Base-by-base conservation (phyloP, 2,888 invertebrate genomes). In the Dexiosoma caninum region DNA sequence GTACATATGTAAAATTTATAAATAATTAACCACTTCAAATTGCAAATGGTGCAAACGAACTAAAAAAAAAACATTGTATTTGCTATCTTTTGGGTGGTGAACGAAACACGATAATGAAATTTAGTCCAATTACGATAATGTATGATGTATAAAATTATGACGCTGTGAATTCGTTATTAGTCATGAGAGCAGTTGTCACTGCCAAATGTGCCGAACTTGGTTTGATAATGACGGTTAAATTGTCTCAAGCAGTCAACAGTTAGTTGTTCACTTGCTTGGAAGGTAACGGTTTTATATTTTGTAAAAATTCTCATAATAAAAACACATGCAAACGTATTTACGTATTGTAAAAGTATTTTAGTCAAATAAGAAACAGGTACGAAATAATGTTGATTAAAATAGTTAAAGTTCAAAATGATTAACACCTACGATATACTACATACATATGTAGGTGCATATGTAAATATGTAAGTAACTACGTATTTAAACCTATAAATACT, bases 231-330 rank as follows among this genome's bases (percentile, higher is more conserved):
- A 46, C 46, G 23, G 19, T 27, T 53, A 60, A 74, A 67, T n/a
- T 35, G 19, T 62, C 19, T 37, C 55, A 2, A 62, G 23, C 23
- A 40, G 35, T 59, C 64, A 69, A 44, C 57, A 59, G 44, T 75
- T 79, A 83, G 82, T 82, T 75, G 51, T 42, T 49, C 60, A 69
- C 53, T 64, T 75, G 79, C 55, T 49, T 19, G 10, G 44, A 23
- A 71, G 71, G 74, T 71, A 71, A 67, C 40, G 44, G 77, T 77
- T 69, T 57, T 62, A 12, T 42, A 27, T 5, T 27, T 5, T 5
- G 27, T 27, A 27, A 27, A 5, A 27, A 27, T 27, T 27, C n/a
- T n/a, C n/a, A n/a, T 27, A 27, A 27, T 27, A 27, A 27, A 27
- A 27, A 27, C 19, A 55, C 32, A 53, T 32, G 8, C 53, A 53